Evolutionary conservation across 2,797 vertebrate genomes (phyloP).

Genomic region (Amblyraja radiata): DNA sequence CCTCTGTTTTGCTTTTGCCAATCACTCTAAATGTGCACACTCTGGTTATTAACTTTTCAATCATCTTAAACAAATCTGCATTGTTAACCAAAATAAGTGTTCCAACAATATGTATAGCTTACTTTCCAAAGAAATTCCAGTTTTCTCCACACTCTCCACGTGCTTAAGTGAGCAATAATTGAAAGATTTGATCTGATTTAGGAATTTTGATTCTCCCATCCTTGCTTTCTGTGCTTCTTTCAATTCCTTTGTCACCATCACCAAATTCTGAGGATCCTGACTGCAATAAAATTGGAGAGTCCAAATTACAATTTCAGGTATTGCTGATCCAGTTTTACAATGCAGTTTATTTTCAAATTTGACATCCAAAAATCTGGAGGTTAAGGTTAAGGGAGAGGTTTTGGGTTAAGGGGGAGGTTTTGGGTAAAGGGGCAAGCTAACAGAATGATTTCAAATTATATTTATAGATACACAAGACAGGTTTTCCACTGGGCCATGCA

Average conservation of each 20-base stretch:
- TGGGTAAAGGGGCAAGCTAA: too few species aligned
- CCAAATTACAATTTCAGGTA: neutral
- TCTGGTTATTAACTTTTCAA: too few species aligned
- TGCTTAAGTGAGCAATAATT: slow-evolving; percentile 15
- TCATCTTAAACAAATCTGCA: neutral
- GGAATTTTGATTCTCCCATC: neutral
- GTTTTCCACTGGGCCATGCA: too few species aligned
- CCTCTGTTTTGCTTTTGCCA: neutral
- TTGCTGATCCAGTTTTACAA: neutral
- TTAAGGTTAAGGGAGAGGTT: too few species aligned
- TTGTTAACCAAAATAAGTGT: neutral
- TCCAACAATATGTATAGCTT: neutral
- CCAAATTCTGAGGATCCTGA: neutral
- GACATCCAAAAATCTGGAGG: neutral
- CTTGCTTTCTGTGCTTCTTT: neutral
- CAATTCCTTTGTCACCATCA: slow-evolving; percentile 32
- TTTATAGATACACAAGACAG: too few species aligned
- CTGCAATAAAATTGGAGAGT: neutral
- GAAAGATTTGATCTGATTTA: slow-evolving; percentile 26
- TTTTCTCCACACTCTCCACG: neutral
- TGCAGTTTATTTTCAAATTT: neutral
- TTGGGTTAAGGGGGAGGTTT: too few species aligned
- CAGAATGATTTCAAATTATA: too few species aligned
- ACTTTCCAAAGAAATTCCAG: slow-evolving; percentile 13
- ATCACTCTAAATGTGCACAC: neutral